Percentiles rank a stretch among this genome's conserved stretches.
Conservation (phyloP, 2,888 invertebrate genomes). For the Amblyjoppa fuscipennis region DNA sequence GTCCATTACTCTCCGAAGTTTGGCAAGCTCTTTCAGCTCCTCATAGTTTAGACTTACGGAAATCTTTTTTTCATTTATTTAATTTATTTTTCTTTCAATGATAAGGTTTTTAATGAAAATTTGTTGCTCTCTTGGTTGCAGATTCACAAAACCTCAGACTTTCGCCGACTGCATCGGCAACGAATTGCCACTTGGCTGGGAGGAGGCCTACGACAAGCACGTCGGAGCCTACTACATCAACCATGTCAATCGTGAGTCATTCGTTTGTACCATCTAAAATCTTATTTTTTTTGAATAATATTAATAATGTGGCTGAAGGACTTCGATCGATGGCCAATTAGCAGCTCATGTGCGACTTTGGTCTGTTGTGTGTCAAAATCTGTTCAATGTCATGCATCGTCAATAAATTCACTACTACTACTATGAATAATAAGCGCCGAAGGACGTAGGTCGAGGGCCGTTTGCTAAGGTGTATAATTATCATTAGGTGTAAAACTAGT, state of each 20-base stretch:
- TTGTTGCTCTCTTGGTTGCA: conserved; percentile 86
- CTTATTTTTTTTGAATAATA: conserved; percentile 35
- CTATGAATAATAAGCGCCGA: no score
- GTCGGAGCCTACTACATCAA: conserved; percentile 98
- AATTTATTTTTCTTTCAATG: not conserved
- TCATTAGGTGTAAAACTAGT: no score
- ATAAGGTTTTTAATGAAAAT: not conserved
- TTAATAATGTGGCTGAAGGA: no score
- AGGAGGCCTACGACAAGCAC: conserved; percentile 97
- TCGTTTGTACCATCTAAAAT: conserved; percentile 17
- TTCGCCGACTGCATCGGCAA: conserved; percentile 99
- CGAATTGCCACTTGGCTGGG: conserved; percentile 99
- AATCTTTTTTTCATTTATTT: not conserved
- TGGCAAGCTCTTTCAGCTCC: not conserved
- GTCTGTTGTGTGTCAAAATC: no score
- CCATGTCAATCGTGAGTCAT: conserved; percentile 96
- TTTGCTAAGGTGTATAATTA: no score
- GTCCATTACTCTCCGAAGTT: conserved; percentile 6
- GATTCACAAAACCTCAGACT: conserved; percentile 98
- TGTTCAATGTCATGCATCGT: no score
- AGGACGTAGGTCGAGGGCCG: no score
- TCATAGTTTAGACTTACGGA: not conserved
- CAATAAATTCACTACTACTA: no score
- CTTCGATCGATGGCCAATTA: no score
- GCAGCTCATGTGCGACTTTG: no score